Percentiles rank a stretch among this genome's conserved stretches.
Evolutionary conservation across 2,888 invertebrate species (phyloP).

Genomic region (Drosophila barbarae): DNA sequence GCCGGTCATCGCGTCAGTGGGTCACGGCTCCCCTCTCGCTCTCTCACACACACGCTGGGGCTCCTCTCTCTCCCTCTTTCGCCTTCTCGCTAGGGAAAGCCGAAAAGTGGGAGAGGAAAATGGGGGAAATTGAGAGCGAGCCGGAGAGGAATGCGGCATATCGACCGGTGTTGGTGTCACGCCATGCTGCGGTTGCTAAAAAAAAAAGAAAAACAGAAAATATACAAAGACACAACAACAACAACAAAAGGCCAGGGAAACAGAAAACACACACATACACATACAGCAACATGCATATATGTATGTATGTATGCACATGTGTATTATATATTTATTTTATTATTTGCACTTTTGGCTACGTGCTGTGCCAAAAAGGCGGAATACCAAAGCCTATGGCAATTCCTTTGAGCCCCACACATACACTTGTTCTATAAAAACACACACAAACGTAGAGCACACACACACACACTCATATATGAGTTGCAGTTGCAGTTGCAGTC

Average conservation of each 20-base stretch:
- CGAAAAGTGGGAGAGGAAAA: slow-evolving; percentile 15
- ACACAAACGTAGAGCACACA: neutral
- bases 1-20: slow-evolving; percentile 42
- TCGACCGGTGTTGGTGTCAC: slow-evolving; percentile 58
- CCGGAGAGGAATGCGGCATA: slow-evolving; percentile 62
- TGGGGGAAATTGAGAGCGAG: slow-evolving; percentile 28
- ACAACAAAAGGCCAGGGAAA: slow-evolving; percentile 14
- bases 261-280: slow-evolving; percentile 5
- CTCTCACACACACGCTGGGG: neutral
- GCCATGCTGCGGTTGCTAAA: slow-evolving; percentile 46
- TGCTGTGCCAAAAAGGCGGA: slow-evolving; percentile 51
- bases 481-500: slow-evolving; percentile 40
- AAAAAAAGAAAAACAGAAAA: slow-evolving; percentile 23
- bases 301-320: slow-evolving; percentile 16
- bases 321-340: slow-evolving; percentile 60
- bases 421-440: slow-evolving; percentile 5
- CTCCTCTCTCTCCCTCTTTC: neutral
- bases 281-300: slow-evolving; percentile 23
- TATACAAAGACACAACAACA: slow-evolving; percentile 15
- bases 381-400: slow-evolving; percentile 38
- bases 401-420: slow-evolving; percentile 26
- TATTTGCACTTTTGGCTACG: slow-evolving; percentile 63
- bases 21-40: slow-evolving; percentile 29
- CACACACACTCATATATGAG: slow-evolving; percentile 1
- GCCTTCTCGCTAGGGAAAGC: slow-evolving; percentile 4